Evolutionary conservation across 2,888 invertebrate genomes (phyloP).

Genomic region (Strigamia maritima): DNA sequence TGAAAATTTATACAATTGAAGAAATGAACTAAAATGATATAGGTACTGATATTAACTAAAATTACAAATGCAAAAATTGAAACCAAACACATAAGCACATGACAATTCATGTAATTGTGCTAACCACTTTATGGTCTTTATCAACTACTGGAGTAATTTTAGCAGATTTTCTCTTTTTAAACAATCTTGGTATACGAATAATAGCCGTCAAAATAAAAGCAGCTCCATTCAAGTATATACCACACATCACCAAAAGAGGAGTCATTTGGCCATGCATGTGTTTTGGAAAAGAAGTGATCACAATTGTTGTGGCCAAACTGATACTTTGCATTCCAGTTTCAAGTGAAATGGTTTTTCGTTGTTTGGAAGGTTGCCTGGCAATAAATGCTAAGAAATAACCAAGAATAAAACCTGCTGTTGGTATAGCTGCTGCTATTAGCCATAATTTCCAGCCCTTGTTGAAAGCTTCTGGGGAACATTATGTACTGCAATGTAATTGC

Average conservation of each 20-base stretch:
- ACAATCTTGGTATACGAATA: too few relatives aligned
- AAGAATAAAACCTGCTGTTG: not conserved
- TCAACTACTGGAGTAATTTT: too few relatives aligned
- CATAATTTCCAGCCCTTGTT: not conserved
- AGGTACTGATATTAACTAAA: too few relatives aligned
- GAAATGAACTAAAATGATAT: too few relatives aligned
- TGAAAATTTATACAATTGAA: too few relatives aligned
- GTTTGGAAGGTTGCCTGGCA: not conserved
- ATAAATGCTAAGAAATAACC: constrained; percentile 12
- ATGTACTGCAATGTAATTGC: not conserved
- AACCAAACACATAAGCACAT: too few relatives aligned
- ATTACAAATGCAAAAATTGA: too few relatives aligned
- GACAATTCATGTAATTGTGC: too few relatives aligned
- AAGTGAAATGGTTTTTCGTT: not conserved
- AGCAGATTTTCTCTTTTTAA: too few relatives aligned
- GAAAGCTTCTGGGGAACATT: not conserved
- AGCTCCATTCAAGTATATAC: not conserved
- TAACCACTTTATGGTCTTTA: too few relatives aligned
- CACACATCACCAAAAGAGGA: not conserved
- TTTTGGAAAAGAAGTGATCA: not conserved
- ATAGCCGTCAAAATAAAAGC: too few relatives aligned
- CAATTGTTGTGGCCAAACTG: not conserved
- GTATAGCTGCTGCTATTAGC: not conserved
- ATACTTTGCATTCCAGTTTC: constrained; percentile 23
- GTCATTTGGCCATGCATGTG: not conserved